Conservation (phyloP, 1,140 invertebrate species). For the Drosophila funebris region DNA sequence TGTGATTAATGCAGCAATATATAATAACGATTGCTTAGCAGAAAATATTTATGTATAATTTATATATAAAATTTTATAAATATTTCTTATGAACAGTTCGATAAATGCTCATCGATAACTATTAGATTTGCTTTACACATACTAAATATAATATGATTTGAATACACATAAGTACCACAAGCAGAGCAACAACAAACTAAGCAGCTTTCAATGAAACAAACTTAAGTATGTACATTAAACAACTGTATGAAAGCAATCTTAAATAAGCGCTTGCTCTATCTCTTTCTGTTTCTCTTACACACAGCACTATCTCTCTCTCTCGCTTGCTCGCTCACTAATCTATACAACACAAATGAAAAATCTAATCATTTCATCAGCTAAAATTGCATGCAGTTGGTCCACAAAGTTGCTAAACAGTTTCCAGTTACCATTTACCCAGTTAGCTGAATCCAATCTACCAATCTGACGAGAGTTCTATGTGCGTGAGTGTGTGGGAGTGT, state of each 20-base stretch:
- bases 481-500: neutral
- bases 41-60: too few relatives aligned
- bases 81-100: too few relatives aligned
- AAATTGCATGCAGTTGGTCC: slow-evolving; percentile 5
- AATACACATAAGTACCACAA: neutral
- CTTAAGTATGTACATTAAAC: neutral
- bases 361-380: slow-evolving; percentile 9
- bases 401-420: slow-evolving; percentile 31
- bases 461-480: neutral
- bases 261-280: neutral
- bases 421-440: slow-evolving; percentile 26
- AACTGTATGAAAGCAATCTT: neutral
- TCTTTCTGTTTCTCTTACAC: neutral
- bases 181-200: neutral
- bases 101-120: too few relatives aligned
- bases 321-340: neutral
- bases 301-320: too few relatives aligned
- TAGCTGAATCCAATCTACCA: slow-evolving; percentile 15
- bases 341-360: neutral
- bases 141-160: too few relatives aligned
- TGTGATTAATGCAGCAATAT: too few relatives aligned
- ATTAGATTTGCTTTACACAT: too few relatives aligned
- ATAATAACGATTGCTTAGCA: too few relatives aligned
- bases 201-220: neutral
- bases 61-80: too few relatives aligned